Conservation (phyloP, 2,888 invertebrate species). For the Brassicogethes aeneus region DNA sequence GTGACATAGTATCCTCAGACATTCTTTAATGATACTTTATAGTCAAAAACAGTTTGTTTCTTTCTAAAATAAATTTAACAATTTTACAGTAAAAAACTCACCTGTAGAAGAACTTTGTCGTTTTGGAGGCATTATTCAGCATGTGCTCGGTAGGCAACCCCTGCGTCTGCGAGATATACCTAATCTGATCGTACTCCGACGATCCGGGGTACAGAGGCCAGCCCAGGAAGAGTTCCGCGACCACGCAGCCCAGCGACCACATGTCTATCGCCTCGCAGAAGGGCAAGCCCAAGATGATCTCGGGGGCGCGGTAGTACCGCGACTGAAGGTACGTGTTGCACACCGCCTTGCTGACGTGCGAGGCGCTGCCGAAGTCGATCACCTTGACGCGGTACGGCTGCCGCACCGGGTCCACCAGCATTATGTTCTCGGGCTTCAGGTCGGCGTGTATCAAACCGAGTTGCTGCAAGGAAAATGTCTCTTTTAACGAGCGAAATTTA, state of each 20-base stretch:
- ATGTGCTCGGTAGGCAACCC: constrained; percentile 90
- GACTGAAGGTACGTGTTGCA: constrained; percentile 99
- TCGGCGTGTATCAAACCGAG: constrained; percentile 99
- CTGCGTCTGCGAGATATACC: constrained; percentile 41
- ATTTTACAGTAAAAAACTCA: too few species aligned
- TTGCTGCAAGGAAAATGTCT: constrained; percentile 64
- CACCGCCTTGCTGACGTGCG: constrained; percentile 98
- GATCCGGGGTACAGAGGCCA: constrained; percentile 99
- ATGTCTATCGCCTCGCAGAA: constrained; percentile 99
- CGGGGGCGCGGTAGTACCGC: constrained; percentile 95
- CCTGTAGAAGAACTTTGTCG: constrained; percentile 95
- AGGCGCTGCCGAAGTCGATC: constrained; percentile 99
- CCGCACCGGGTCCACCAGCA: constrained; percentile 96
- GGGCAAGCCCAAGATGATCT: constrained; percentile 93
- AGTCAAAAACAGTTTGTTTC: too few species aligned
- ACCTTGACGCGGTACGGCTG: constrained; percentile 99
- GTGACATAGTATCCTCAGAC: too few species aligned
- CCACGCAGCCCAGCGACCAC: constrained; percentile 99
- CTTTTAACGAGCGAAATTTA: too few species aligned
- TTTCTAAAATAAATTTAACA: too few species aligned
- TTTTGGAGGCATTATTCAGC: constrained; percentile 95
- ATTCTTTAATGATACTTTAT: too few species aligned
- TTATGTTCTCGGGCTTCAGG: constrained; percentile 99
- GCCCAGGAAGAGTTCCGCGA: constrained; percentile 96
- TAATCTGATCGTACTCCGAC: constrained; percentile 98